Evolutionary conservation across 2,888 invertebrate species (phyloP).

Genomic region (Melinaea menophilus): DNA sequence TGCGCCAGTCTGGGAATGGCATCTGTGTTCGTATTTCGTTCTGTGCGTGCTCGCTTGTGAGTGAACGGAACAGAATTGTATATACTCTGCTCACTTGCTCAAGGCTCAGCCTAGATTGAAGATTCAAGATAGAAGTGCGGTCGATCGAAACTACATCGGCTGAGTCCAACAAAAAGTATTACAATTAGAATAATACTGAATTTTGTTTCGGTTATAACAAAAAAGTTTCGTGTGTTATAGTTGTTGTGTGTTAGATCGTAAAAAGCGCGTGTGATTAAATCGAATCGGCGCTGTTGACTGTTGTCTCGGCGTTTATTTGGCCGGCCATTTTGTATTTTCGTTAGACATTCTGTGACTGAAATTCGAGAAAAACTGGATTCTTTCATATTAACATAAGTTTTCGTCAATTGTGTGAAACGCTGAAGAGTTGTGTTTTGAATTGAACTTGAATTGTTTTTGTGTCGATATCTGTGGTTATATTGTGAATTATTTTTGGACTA

Average conservation of each 20-base stretch:
- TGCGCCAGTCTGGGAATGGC: conserved; percentile 55
- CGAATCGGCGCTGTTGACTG: conserved; percentile 33
- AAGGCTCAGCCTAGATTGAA: conserved; percentile 39
- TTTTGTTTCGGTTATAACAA: conserved; percentile 44
- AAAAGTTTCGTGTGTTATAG: conserved; percentile 17
- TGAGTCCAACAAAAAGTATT: conserved; percentile 32
- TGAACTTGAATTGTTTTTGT: conserved; percentile 12
- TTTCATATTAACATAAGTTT: conserved; percentile 35
- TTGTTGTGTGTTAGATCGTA: conserved; percentile 6
- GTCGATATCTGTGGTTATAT: conserved; percentile 20
- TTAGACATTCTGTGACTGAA: conserved; percentile 44
- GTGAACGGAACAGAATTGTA: conserved; percentile 57
- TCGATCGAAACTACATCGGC: conserved; percentile 35
- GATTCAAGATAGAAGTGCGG: conserved; percentile 23
- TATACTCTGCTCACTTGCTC: conserved; percentile 28
- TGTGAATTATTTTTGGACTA: conserved; percentile 15
- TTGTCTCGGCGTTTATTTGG: conserved; percentile 41
- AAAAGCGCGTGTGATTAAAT: conserved; percentile 13
- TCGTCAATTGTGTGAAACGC: conserved; percentile 26
- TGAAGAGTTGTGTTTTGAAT: conserved; percentile 23
- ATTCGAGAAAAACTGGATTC: conserved; percentile 54
- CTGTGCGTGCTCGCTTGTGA: conserved; percentile 47
- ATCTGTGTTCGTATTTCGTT: conserved; percentile 47
- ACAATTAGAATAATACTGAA: conserved; percentile 44
- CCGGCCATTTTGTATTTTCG: conserved; percentile 72